Percentiles rank a stretch among this genome's conserved stretches.
Evolutionary conservation across 2,113 vertebrate genomes (phyloP).

Genomic region (Bostrychus sinensis): DNA sequence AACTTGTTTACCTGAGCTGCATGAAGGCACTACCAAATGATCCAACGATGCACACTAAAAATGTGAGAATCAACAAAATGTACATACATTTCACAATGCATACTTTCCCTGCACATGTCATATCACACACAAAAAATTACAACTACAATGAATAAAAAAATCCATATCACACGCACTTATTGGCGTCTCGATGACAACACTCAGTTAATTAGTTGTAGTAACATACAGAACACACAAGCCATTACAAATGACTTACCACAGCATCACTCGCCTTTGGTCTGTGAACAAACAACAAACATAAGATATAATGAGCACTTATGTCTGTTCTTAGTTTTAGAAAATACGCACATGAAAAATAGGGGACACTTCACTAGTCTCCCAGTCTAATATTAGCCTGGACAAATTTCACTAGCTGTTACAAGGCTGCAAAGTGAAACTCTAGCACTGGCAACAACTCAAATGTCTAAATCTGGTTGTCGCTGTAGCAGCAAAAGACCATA

Average conservation of each 20-base stretch:
- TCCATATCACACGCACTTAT: background rate
- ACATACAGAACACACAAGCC: constrained; percentile 10
- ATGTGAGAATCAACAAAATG: constrained; percentile 26
- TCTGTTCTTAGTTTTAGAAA: constrained; percentile 51
- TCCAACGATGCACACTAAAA: constrained; percentile 75
- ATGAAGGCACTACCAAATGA: constrained; percentile 54
- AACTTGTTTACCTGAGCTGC: constrained; percentile 55
- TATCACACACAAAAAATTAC: background rate
- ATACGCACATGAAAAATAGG: constrained; percentile 49
- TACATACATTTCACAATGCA: too few relatives aligned
- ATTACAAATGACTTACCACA: constrained; percentile 82
- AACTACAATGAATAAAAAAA: background rate
- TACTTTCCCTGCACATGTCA: background rate
- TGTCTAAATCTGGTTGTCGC: constrained; percentile 72
- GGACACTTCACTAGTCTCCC: constrained; percentile 57
- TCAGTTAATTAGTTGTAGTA: background rate
- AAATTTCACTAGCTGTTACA: constrained; percentile 74
- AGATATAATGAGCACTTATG: constrained; percentile 17
- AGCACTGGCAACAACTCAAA: constrained; percentile 69
- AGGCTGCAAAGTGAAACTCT: constrained; percentile 69
- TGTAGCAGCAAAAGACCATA: constrained; percentile 62
- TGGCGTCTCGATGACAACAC: background rate
- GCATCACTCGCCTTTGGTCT: constrained; percentile 82
- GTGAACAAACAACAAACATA: constrained; percentile 38
- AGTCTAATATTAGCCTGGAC: constrained; percentile 84